These are phyloP conservation scores for Linnaemya tessellans DNA, from an alignment of 2,888 invertebrate species.

Conservation along the genomic window DNA sequence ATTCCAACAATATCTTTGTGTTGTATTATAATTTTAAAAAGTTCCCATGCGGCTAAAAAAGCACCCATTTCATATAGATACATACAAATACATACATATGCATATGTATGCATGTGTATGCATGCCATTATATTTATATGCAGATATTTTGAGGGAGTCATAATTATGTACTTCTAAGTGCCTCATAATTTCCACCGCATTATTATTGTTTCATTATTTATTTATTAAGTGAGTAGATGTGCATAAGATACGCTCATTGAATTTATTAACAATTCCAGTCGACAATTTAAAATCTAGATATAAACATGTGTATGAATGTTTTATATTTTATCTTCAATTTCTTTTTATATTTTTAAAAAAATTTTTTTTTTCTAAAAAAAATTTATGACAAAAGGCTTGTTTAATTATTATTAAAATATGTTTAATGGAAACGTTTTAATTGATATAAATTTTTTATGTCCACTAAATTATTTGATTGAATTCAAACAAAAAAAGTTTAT, in stretches of 20 bases:
- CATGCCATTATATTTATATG: not conserved
- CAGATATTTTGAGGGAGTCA: slow-evolving; percentile 3
- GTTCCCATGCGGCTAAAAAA: too few relatives aligned
- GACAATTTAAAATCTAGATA: not conserved
- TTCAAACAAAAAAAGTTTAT: not conserved
- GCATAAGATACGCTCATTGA: slow-evolving; percentile 9
- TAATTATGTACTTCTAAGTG: slow-evolving; percentile 59
- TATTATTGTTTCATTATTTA: slow-evolving; percentile 7
- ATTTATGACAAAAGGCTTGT: slow-evolving; percentile 45
- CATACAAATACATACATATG: not conserved
- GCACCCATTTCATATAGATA: too few relatives aligned
- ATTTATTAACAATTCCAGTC: slow-evolving; percentile 40
- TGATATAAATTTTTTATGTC: slow-evolving; percentile 31
- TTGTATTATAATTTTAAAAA: too few relatives aligned
- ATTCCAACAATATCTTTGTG: too few relatives aligned
- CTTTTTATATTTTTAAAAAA: slow-evolving; percentile 11
- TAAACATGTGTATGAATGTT: not conserved
- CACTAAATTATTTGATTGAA: slow-evolving; percentile 3
- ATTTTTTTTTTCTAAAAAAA: slow-evolving; percentile 18
- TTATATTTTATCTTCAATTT: not conserved
- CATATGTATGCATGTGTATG: not conserved
- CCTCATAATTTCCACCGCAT: slow-evolving; percentile 57
- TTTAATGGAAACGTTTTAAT: slow-evolving; percentile 20
- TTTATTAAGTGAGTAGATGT: slow-evolving; percentile 13
- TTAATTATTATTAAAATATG: slow-evolving; percentile 22